Evolutionary conservation across 2,797 vertebrate species (phyloP).

Genomic region (Chloroceryle amazona): DNA sequence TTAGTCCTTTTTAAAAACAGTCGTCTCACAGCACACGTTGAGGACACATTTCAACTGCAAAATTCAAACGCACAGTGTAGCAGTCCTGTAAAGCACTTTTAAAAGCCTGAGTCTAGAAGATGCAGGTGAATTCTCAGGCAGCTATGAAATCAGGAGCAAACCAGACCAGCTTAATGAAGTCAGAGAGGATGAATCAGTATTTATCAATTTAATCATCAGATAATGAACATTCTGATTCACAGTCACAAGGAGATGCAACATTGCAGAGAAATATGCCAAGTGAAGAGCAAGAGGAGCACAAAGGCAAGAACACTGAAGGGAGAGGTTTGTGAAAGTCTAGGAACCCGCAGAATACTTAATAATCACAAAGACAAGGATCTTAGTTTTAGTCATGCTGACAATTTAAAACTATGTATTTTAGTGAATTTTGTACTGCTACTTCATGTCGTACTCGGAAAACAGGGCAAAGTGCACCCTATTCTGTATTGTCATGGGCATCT

Average conservation of each 20-base stretch:
- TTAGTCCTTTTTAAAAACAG: background rate
- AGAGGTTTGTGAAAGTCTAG: background rate
- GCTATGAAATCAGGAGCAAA: background rate
- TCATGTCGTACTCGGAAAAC: background rate
- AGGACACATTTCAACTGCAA: background rate
- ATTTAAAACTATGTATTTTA: background rate
- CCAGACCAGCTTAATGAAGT: background rate
- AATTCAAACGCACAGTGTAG: background rate
- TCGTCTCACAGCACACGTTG: fast-evolving
- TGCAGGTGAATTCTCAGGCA: background rate
- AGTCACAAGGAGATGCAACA: conserved; percentile 38
- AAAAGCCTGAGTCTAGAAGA: background rate
- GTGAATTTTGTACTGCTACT: background rate
- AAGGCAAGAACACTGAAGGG: background rate
- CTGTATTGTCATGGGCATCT: background rate
- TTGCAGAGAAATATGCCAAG: background rate
- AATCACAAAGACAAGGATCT: background rate
- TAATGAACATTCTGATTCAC: conserved; percentile 54
- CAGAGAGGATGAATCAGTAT: conserved; percentile 22
- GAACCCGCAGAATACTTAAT: background rate
- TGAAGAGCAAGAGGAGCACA: background rate
- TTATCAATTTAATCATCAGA: conserved; percentile 35
- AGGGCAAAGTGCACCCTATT: background rate
- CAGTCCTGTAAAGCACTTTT: background rate
- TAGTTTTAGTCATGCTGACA: background rate